Evolutionary conservation across 2,888 invertebrate genomes (phyloP), one percentile per base, ranked within the genome.

Genomic region (Opisthograptis luteolata): DNA sequence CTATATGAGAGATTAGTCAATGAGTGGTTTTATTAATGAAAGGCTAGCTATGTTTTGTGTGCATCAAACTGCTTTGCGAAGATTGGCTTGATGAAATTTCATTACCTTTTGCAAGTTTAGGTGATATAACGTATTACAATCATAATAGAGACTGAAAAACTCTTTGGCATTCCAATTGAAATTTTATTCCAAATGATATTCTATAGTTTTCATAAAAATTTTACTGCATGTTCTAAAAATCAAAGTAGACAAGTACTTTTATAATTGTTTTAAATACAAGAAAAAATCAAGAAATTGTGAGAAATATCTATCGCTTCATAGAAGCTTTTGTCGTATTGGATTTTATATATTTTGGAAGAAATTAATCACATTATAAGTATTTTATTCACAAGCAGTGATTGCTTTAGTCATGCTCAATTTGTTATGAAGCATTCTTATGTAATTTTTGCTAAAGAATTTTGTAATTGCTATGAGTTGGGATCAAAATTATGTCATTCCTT

Each of bases 321-420:
- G 31, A 42, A 48, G 42, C 27, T 36, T 19, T 37, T 7, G 7
- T 19, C 37, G 25, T 10, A 19, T 12, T 13, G 13, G 1, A 6
- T 8, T 7, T 19, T 17, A 28, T 9, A 12, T 3, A 27, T 10
- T 20, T 43, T 30, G 10, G 12, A 19, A 34, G n/a, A n/a, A n/a
- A n/a, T n/a, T n/a, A n/a, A n/a, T n/a, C n/a, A n/a, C n/a, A n/a
- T n/a, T n/a, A 28, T 28, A 3, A 12, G 14, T 36, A 25, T 14
- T 36, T 13, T 22, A 3, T 32, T 5, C n/a, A 8, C 24, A 17
- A 22, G 8, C 14, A 13, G 8, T 32, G 20, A 47, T 22, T 22
- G 39, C 39, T 39, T 34, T 10, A 30, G 22, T 19, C 25, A 17
- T 36, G 36, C 48, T 48, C 48, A 42, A 46, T 37, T 32, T 25